Conservation (phyloP, 2,888 invertebrate species). For the Eledona agricola region DNA sequence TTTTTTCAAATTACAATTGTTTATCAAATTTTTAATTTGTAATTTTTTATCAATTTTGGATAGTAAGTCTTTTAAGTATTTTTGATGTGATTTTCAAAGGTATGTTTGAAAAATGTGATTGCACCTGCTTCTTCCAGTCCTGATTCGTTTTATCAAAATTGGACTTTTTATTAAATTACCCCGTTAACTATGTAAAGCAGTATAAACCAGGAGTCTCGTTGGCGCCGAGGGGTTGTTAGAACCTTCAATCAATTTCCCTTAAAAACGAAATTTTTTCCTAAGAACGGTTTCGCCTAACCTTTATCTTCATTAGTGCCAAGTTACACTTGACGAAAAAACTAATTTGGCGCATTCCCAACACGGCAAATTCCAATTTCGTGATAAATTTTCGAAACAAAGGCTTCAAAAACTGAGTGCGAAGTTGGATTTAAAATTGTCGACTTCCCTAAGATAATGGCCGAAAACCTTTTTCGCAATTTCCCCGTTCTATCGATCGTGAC, state of each 20-base stretch:
- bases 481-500: no score
- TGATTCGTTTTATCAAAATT: no score
- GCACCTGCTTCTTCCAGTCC: no score
- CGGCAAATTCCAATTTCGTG: constrained; percentile 27
- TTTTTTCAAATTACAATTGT: no score
- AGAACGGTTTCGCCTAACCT: constrained; percentile 19
- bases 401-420: constrained; percentile 14
- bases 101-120: no score
- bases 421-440: constrained; percentile 28
- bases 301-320: constrained; percentile 21
- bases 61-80: no score
- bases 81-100: no score
- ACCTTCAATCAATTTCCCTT: constrained; percentile 1
- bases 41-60: no score
- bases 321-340: constrained; percentile 6
- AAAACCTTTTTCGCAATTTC: constrained; percentile 27
- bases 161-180: no score
- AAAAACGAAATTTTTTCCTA: constrained; percentile 14
- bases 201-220: no score
- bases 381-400: constrained; percentile 29
- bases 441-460: constrained; percentile 23
- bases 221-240: constrained; percentile 20
- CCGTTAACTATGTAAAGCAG: no score
- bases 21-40: no score
- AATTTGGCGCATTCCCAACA: constrained; percentile 25